Percentiles rank a stretch among this genome's conserved stretches.
Evolutionary conservation across 2,888 invertebrate genomes (phyloP).

Genomic region (Dasypolia templi): DNA sequence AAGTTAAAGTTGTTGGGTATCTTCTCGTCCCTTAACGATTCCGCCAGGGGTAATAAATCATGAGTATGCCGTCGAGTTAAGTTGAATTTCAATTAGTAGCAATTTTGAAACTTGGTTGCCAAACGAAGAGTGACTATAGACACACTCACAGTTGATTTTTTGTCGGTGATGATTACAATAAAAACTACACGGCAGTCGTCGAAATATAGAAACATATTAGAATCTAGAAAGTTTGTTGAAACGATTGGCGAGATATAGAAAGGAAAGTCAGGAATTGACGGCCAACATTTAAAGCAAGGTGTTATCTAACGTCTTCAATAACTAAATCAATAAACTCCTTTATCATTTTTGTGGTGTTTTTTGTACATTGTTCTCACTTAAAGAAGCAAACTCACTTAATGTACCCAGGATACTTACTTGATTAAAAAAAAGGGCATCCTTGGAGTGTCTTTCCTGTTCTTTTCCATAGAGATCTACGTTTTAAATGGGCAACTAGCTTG

Average conservation of each 20-base stretch:
- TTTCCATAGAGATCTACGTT: too few relatives aligned
- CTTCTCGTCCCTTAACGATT: not conserved
- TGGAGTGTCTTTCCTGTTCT: too few relatives aligned
- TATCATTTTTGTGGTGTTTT: not conserved
- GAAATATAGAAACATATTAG: not conserved
- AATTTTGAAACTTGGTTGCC: not conserved
- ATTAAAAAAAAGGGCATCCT: too few relatives aligned
- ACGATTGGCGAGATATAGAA: not conserved
- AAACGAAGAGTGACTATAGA: not conserved
- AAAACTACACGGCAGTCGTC: not conserved
- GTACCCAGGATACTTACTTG: too few relatives aligned
- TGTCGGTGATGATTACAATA: not conserved
- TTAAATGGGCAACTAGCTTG: too few relatives aligned
- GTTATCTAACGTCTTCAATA: not conserved
- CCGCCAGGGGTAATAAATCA: slow-evolving; percentile 34
- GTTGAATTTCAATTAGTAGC: slow-evolving; percentile 23
- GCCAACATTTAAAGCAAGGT: not conserved
- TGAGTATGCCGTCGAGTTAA: slow-evolving; percentile 9
- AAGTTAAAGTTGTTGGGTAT: slow-evolving; percentile 24
- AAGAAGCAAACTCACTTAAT: too few relatives aligned
- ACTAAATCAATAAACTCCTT: not conserved
- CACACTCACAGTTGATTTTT: not conserved
- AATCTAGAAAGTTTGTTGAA: not conserved
- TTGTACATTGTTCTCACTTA: too few relatives aligned
- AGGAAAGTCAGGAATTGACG: not conserved